A percentile compares a stretch with the other conserved stretches of the same genome.
phyloP scores from a whole-genome alignment of 2,888 invertebrate species.

The Nipponacmea schrenckii region DNA sequence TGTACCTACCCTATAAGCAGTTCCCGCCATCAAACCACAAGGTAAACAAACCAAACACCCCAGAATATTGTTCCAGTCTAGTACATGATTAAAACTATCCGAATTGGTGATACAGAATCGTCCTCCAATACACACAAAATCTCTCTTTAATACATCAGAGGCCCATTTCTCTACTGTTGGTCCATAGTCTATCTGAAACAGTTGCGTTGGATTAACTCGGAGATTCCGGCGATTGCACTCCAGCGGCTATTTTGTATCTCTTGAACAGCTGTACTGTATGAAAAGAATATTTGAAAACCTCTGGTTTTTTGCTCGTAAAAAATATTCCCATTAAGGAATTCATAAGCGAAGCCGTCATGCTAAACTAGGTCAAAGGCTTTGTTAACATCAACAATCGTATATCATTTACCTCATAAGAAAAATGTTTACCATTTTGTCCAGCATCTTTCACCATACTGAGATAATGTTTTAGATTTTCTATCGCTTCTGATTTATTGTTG shows the following conservation, averaged over 20 bases:
- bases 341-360: no score
- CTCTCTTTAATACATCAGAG: constrained; percentile 10
- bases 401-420: not conserved
- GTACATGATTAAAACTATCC: constrained; percentile 16
- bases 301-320: no score
- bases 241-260: no score
- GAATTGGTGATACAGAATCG: constrained; percentile 17
- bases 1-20: constrained; percentile 13
- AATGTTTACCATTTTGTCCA: not conserved
- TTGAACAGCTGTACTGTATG: no score
- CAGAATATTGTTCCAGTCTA: constrained; percentile 19
- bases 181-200: constrained; percentile 14
- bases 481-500: constrained; percentile 4
- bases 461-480: not conserved
- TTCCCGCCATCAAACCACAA: constrained; percentile 11
- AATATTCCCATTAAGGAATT: no score
- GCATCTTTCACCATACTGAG: not conserved
- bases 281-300: no score
- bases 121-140: constrained; percentile 18
- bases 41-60: constrained; percentile 16
- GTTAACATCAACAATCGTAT: no score
- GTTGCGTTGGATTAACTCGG: no score
- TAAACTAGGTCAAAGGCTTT: no score
- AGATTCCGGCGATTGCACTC: no score
- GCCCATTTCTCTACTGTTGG: constrained; percentile 16